Evolutionary conservation across 1,140 invertebrate species (phyloP).

Genomic region (Yoshiicerus persimilis): DNA sequence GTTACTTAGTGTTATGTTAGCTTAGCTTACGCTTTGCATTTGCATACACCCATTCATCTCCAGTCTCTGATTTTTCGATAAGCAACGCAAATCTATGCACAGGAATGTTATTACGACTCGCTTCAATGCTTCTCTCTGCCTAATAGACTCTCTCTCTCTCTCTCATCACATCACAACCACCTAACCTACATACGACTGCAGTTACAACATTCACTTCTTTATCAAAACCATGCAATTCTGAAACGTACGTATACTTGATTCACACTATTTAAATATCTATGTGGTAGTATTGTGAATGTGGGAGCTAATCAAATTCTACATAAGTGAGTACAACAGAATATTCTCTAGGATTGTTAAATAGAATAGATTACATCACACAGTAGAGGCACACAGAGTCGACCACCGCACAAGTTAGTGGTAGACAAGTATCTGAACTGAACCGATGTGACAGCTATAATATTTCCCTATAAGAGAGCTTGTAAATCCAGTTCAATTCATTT

Average conservation of each 20-base stretch:
- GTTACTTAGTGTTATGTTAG: not conserved
- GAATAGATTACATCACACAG: not conserved
- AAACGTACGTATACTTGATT: not conserved
- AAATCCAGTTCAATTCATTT: not conserved
- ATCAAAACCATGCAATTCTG: not conserved
- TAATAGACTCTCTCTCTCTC: not conserved
- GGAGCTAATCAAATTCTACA: not conserved
- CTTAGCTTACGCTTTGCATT: no score
- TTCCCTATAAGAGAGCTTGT: not conserved
- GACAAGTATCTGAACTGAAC: not conserved
- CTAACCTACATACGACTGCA: not conserved
- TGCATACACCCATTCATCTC: not conserved
- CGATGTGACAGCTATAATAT: not conserved
- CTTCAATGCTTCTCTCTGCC: not conserved
- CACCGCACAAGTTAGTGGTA: not conserved
- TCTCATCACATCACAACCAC: not conserved
- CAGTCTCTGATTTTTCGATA: constrained; percentile 21
- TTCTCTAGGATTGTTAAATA: not conserved
- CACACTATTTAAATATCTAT: not conserved
- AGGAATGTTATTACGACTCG: not conserved
- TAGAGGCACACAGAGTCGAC: not conserved
- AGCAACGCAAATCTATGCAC: constrained; percentile 10
- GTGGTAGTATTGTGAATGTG: not conserved
- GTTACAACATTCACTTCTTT: not conserved
- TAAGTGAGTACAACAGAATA: not conserved